phyloP scores from a whole-genome alignment of 2,888 invertebrate species.

The Ochropleura plecta region DNA sequence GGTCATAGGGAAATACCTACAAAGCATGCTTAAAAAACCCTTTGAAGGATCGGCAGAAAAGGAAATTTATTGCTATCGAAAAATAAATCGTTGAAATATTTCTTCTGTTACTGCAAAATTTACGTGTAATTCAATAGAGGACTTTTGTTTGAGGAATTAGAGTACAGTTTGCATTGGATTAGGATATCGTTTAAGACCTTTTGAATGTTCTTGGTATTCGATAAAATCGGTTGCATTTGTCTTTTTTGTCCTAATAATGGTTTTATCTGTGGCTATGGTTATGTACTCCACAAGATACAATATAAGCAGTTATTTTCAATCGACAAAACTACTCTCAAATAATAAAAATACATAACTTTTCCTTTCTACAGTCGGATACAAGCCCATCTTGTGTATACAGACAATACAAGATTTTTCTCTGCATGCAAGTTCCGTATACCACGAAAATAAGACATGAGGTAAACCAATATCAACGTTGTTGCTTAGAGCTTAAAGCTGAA shows the following conservation, averaged over 20 bases:
- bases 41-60: neutral
- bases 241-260: neutral
- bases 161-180: slow-evolving; percentile 1
- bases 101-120: neutral
- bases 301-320: neutral
- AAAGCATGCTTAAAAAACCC: neutral
- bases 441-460: slow-evolving; percentile 3
- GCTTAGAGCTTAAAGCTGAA: neutral
- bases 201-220: neutral
- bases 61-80: neutral
- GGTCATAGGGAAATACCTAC: slow-evolving; percentile 26
- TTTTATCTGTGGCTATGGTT: neutral
- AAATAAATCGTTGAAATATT: neutral
- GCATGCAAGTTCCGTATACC: slow-evolving; percentile 53
- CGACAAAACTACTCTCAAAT: slow-evolving; percentile 22
- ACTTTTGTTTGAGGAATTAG: neutral
- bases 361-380: slow-evolving; percentile 40
- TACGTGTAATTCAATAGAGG: too few relatives aligned
- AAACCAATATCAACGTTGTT: slow-evolving; percentile 42
- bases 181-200: neutral
- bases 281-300: neutral
- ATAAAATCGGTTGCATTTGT: neutral
- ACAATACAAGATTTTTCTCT: slow-evolving; percentile 59
- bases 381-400: slow-evolving; percentile 47
- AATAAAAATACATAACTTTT: slow-evolving; percentile 53